A percentile compares a stretch with the other conserved stretches of the same genome.
Conservation (phyloP, 2,113 vertebrate genomes). For the Pitta sordida region DNA sequence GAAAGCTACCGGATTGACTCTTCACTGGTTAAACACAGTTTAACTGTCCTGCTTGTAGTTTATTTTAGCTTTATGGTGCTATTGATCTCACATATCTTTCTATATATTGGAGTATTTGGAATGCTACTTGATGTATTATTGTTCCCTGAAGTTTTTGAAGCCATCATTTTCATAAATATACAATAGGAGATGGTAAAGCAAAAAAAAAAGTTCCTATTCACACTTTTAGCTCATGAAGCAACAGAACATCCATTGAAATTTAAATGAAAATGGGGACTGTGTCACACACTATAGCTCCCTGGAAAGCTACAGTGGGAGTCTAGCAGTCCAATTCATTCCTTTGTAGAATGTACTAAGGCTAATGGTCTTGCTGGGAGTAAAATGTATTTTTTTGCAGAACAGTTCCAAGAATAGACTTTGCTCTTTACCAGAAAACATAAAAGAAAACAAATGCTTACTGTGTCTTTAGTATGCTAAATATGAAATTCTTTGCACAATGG, state of each 20-base stretch:
- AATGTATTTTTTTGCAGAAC: slow-evolving; percentile 33
- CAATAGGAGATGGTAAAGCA: slow-evolving; percentile 55
- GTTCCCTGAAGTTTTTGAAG: slow-evolving; percentile 40
- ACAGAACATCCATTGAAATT: slow-evolving; percentile 53
- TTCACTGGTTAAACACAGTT: neutral
- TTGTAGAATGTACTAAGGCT: slow-evolving; percentile 56
- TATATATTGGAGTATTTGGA: neutral
- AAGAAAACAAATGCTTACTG: slow-evolving; percentile 56
- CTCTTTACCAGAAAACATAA: slow-evolving; percentile 56
- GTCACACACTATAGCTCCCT: slow-evolving; percentile 50
- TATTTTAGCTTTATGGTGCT: slow-evolving; percentile 6
- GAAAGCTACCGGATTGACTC: neutral
- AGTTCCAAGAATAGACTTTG: slow-evolving; percentile 42
- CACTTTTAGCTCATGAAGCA: slow-evolving; percentile 39
- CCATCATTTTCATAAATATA: slow-evolving; percentile 49
- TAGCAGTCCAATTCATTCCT: slow-evolving; percentile 62
- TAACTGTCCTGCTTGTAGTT: neutral
- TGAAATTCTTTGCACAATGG: slow-evolving; percentile 52
- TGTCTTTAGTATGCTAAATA: slow-evolving; percentile 63
- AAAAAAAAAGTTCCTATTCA: slow-evolving; percentile 39
- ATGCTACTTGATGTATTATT: slow-evolving; percentile 2
- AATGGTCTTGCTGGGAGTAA: slow-evolving; percentile 55
- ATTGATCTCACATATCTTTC: neutral
- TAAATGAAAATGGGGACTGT: slow-evolving; percentile 62
- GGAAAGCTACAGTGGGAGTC: slow-evolving; percentile 59